Conservation (phyloP, 2,113 vertebrate genomes). For the human (Homo sapiens) region GRCh38 chr1:183550001-183550500, state of each 20-base stretch:
- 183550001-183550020: not conserved
- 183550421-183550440: not conserved
- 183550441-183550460: not conserved
- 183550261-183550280: not conserved
- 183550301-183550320: not conserved
- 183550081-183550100: not conserved
- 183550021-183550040: not conserved
- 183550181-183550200: not conserved
- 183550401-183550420: not conserved
- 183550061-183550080: not conserved
- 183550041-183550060: conserved; percentile 2
- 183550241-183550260: not conserved
- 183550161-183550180: not conserved
- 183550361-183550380: not conserved
- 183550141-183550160: not conserved
- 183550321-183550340: not conserved
- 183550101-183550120: not conserved
- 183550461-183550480: not conserved
- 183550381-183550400: not conserved
- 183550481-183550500: not conserved
- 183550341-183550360: not conserved
- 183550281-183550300: not conserved
- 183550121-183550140: not conserved
- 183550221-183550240: conserved; percentile 6
- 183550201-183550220: not conserved